Evolutionary conservation across 2,888 invertebrate species (phyloP), one percentile per base, ranked within the genome.

Genomic region (Crioceris asparagi): DNA sequence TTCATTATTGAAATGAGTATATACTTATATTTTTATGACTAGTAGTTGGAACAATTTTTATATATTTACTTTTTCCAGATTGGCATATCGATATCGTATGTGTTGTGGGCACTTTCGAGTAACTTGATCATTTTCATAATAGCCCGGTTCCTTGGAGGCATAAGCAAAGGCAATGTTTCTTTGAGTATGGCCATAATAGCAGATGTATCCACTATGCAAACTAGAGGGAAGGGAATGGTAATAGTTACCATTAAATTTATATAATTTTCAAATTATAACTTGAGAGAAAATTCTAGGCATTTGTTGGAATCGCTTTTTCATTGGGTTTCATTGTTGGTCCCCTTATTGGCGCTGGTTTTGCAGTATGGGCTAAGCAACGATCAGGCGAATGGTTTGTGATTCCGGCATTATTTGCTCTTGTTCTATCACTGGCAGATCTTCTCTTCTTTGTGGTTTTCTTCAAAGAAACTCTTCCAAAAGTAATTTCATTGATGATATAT

Each of bases 251-350:
- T 6, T 25, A 6, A 33, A 17, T 26, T 19, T 19, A 8, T 19
- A 14, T 27, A 29, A 7, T 21, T 7, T 21, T 21, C 10, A 6
- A 21, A 7, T 7, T 21, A 6, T 21, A 21, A 6, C 17, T 36
- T 35, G 18, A 32, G 17, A 12, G 25, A 29, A 26, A 26, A 26
- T 71, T 70, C 54, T 68, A 90, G 90, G 96, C 97, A n/a, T 65
- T 94, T 35, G 84, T 98, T 44, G 98, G 98, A 8, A 79, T 94
- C 51, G 93, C 97, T 5, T 98, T 98, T 67, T 96, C 96, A 2
- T 66, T 98, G 42, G 97, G 94, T n/a, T 98, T 98, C 65, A 86
- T 96, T 52, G 68, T 93, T 43, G 97, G 97, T 0, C 97, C 97
- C 2, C 71, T 92, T 62, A 88, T 96, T 46, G 97, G 97, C 16